A percentile compares a stretch with the other conserved stretches of the same genome.
Conservation (phyloP, 2,888 invertebrate genomes). For the Eustalomyia histrio region DNA sequence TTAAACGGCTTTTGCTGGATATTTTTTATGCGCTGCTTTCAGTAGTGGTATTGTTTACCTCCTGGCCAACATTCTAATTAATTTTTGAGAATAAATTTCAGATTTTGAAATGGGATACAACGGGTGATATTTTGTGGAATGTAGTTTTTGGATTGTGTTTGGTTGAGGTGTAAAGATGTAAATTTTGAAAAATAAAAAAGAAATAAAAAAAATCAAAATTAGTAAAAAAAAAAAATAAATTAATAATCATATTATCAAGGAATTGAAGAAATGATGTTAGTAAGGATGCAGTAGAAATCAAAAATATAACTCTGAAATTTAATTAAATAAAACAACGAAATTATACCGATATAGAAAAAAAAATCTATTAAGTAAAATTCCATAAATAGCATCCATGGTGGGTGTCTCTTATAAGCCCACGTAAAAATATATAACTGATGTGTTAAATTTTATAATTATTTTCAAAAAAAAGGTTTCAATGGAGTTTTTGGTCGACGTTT, state of each 20-base stretch:
- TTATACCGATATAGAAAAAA: too few relatives aligned
- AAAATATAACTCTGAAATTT: background rate
- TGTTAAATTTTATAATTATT: too few relatives aligned
- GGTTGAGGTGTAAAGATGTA: constrained; percentile 34
- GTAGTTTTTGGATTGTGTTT: constrained; percentile 25
- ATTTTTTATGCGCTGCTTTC: constrained; percentile 78
- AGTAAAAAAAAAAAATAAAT: constrained; percentile 25
- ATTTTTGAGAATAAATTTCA: constrained; percentile 26
- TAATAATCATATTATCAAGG: too few relatives aligned
- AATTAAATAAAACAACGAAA: too few relatives aligned
- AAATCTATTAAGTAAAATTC: too few relatives aligned
- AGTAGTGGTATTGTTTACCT: constrained; percentile 79
- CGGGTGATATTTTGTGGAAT: constrained; percentile 38
- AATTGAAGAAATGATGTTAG: background rate
- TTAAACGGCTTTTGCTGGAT: constrained; percentile 14
- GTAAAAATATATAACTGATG: too few relatives aligned
- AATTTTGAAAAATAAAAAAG: constrained; percentile 34
- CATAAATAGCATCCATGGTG: too few relatives aligned
- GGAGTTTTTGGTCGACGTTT: too few relatives aligned
- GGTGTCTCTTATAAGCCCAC: too few relatives aligned
- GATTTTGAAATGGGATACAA: constrained; percentile 45
- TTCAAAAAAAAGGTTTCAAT: too few relatives aligned
- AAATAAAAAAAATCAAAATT: constrained; percentile 41
- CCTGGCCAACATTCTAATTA: constrained; percentile 77
- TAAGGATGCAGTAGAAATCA: background rate